Evolutionary conservation across 2,113 vertebrate genomes (phyloP), one percentile per base, ranked within the genome.

Genomic region (Hoplias malabaricus): DNA sequence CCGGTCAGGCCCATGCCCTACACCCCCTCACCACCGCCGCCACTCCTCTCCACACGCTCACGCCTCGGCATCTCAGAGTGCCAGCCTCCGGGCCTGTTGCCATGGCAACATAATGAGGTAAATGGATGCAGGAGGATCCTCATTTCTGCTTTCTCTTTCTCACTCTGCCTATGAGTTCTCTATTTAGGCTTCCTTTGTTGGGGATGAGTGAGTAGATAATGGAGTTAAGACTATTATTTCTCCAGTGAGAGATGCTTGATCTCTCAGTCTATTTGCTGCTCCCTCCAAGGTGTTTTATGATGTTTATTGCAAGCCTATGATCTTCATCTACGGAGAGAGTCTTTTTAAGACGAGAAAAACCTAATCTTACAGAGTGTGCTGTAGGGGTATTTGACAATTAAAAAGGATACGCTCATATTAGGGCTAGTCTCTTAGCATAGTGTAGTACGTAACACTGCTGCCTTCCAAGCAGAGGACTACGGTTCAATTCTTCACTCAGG

Each of bases 51-150:
- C 29, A 36, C 14, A 27, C 34, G 48, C 78, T 89, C 83, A 89
- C 78, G 85, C 87, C 86, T 89, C 85, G 71, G 78, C 83, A 72
- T 92, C 89, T 86, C 84, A 89, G 83, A 85, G 88, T 84, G 79
- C 81, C 16, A 86, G 88, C 90, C 91, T 90, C 88, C 72, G 84
- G 91, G 89, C 88, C 89, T 90, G 92, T 93, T 86, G 75, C 89
- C 90, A 91, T 92, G 92, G 84, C 89, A 91, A 93, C 92, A 82
- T 80, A 87, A 89, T 88, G 89, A 92, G 86, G 89, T 91, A 90
- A 90, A 90, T 89, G 88, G 84, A 88, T 90, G 86, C 87, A 86
- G 86, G 87, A 90, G 86, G 88, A 88, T 88, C 89, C 87, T 90
- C 84, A 81, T 90, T 86, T 90, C 83, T 80, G 84, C 82, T 53